Evolutionary conservation across 2,113 vertebrate genomes (phyloP), one percentile per base, ranked within the genome.

Genomic region (Pavo muticus): DNA sequence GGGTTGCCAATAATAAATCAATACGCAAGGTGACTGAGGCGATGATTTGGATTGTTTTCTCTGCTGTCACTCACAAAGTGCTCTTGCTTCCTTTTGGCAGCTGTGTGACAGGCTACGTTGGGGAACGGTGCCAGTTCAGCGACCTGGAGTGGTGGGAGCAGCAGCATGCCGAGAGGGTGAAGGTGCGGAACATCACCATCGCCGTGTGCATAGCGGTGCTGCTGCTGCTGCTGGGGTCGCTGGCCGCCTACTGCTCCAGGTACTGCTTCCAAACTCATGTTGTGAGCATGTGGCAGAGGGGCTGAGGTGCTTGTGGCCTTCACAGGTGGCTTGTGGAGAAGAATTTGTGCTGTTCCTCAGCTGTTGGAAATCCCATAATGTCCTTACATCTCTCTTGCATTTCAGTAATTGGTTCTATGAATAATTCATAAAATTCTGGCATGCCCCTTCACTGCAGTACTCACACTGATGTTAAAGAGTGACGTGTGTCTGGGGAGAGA

Each of bases 111-210:
- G 99, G 99, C 56, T 99, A 97, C 18, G 89, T 99, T 2, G 99
- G 99, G 2, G 98, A 99, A 85, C 97, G 99, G 9, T 99, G 99
- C 94, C 98, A 99, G 97, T 98, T 98, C 98, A 98, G 97, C 9
- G 98, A 99, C 84, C 91, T 99, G 95, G 97, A 98, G 61, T 99
- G 98, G 98, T 98, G 98, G 99, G 98, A 99, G 11, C 97, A 98
- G 85, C 98, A 98, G 74, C 97, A 96, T 1, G 84, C 97, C 0
- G 97, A 98, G 85, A 88, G 95, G 8, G 95, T 98, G 61, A 98
- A 98, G 97, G 98, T 94, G 65, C 95, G 94, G 64, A 98, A 96
- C 24, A 32, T 98, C 72, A 94, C 97, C 18, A 98, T 98, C 8
- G 94, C 95, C 0, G 95, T 96, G 2, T 97, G 97, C 35, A 68